Evolutionary conservation across 2,113 vertebrate genomes (phyloP), one percentile per base, ranked within the genome.

Genomic region (Prionailurus viverrinus): DNA sequence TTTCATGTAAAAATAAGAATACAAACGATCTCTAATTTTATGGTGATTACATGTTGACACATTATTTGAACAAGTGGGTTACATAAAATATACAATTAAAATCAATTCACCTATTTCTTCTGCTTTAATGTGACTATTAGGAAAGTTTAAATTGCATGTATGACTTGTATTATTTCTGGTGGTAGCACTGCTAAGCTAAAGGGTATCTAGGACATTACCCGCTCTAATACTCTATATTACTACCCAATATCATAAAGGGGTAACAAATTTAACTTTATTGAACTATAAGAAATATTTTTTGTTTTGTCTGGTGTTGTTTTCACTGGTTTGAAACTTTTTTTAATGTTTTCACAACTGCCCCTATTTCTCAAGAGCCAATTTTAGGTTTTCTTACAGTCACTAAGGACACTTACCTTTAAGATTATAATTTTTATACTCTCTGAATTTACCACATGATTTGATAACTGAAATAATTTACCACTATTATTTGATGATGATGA

Each of bases 11-110:
- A 45, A 80, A 85, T 33, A 89, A 92, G 53, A 82, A 85, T 53
- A 10, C 3, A 69, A 95, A 92, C 8, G 16, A 53, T 48, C 53
- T 83, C 71, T 69, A 80, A 94, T 84, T 88, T 91, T 83, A 74
- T 61, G 29, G 3, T 51, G 5, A 93, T 76, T 91, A 83, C 9
- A 65, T 74, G 74, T 31, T 96, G 78, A 86, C 51, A 58, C 23
- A 74, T 51, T 66, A 95, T 79, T 90, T 91, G 5, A 13, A 82
- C 33, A 95, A 76, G 5, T 74, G 9, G 4, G 53, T 80, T 94
- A 89, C 92, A 82, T 41, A 81, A 93, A 76, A 90, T 53, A 73
- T 7, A 79, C 36, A 36, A 66, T 65, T 86, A 87, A 88, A 94
- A 83, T 76, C 48, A 78, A 76, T 73, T 83, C 18, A 79, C 25